Evolutionary conservation across 2,797 vertebrate genomes (phyloP), one percentile per base, ranked within the genome.

Genomic region (Eulemur mongoz): DNA sequence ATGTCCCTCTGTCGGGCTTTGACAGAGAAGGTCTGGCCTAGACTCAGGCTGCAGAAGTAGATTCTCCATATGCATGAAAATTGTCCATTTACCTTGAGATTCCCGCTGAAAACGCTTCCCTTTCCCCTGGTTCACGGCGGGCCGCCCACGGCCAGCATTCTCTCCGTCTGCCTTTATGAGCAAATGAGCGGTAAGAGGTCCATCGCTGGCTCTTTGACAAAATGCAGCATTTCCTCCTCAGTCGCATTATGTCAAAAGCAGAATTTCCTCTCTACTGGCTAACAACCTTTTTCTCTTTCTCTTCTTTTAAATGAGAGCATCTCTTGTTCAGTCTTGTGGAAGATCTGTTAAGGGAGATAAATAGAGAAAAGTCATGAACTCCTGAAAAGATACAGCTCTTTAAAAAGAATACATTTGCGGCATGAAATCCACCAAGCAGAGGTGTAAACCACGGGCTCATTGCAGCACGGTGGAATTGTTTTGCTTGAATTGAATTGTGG

Each of bases 391-490:
- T 13, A 11, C 0, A 40, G 78, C 90, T 94, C 81, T 87, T 72
- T 61, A 93, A 98, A 93, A 96, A 96, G 93, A 81, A 75, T 90
- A 97, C 97, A 97, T 97, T 98, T 96, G 95, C 61, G 10, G 57
- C 0, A 12, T 89, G 96, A 97, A 94, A 91, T 95, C 96, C 2
- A n/a, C 43, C 25, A 73, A 96, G 83, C 86, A 90, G 91, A 38
- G 76, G 86, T 30, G 48, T 93, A 93, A 78, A 76, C 85, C 65
- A 69, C 59, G 57, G 97, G 94, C 95, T 97, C 91, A 54, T 97
- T 97, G n/a, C 45, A 0, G 93, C 12, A 50, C 15, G 67, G 89
- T 45, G 96, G 92, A 73, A 50, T 93, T 94, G 95, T 43, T 91
- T 69, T 4, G 4, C 94, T 67, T 69, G 82, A 93, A 52, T 5